phyloP scores from a whole-genome alignment of 2,888 invertebrate species.

The Dolichomitus sp. region DNA sequence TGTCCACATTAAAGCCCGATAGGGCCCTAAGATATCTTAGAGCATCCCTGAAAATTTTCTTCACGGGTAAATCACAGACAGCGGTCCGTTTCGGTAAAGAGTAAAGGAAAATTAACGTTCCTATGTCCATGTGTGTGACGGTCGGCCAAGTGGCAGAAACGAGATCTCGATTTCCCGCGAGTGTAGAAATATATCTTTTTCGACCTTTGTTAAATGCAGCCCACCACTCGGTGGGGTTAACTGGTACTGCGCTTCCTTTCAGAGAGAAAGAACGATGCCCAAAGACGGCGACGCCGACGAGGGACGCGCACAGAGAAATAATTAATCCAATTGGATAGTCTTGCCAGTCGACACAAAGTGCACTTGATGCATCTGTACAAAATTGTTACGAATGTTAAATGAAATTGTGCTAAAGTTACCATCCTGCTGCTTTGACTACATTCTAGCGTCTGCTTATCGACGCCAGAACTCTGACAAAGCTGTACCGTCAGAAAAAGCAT shows the following conservation, averaged over 20 bases:
- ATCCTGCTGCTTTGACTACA: conserved; percentile 14
- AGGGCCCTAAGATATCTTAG: too few relatives aligned
- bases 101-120: conserved; percentile 38
- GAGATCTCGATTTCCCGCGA: conserved; percentile 53
- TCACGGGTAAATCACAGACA: conserved; percentile 27
- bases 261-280: conserved; percentile 1
- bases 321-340: conserved; percentile 56
- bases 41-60: too few relatives aligned
- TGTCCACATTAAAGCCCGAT: too few relatives aligned
- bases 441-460: neutral
- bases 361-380: conserved; percentile 56
- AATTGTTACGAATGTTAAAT: conserved; percentile 62
- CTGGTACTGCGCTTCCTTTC: conserved; percentile 8
- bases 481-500: neutral
- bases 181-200: conserved; percentile 12
- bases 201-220: neutral
- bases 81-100: neutral
- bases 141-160: conserved; percentile 34
- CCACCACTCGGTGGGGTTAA: neutral
- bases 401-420: conserved; percentile 56
- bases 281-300: conserved; percentile 1
- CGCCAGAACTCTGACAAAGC: neutral
- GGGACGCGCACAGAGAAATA: conserved; percentile 42
- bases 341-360: conserved; percentile 57
- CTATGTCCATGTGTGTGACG: neutral